Conservation (phyloP, 2,113 vertebrate genomes). For the Gnathonemus echidnorhynchus region DNA sequence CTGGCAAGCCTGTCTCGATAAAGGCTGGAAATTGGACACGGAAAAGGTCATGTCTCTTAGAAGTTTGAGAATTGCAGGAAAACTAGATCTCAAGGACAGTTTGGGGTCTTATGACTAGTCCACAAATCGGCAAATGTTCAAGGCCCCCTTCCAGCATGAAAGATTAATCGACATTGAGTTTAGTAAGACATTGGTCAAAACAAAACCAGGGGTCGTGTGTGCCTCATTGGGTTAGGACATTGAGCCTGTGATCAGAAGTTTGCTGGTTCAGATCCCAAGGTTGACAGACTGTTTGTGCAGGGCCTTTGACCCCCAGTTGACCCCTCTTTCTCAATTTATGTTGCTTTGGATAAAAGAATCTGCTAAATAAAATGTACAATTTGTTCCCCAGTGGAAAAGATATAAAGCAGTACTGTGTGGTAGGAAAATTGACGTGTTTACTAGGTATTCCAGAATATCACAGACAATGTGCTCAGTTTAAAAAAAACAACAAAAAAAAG, state of each 20-base stretch:
- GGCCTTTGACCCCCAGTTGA: neutral
- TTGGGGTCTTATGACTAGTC: constrained; percentile 16
- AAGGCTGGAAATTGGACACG: constrained; percentile 21
- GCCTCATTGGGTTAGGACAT: neutral
- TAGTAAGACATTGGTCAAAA: neutral
- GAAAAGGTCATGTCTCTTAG: constrained; percentile 27
- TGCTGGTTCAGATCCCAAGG: neutral
- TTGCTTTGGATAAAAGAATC: neutral
- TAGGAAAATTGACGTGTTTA: neutral
- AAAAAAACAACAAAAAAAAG: neutral
- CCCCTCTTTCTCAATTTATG: neutral
- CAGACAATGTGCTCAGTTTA: neutral
- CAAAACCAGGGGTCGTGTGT: neutral
- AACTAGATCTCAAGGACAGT: constrained; percentile 11
- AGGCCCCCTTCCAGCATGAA: neutral
- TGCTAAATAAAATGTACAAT: neutral
- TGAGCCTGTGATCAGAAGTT: neutral
- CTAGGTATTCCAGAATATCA: neutral
- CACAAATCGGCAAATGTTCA: neutral
- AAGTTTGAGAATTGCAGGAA: constrained; percentile 36
- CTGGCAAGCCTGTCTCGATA: constrained; percentile 26
- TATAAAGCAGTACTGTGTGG: neutral
- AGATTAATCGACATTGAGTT: neutral
- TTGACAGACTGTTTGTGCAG: neutral
- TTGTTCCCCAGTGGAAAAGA: neutral